Conservation (phyloP, 2,797 vertebrate genomes). For the Tadarida brasiliensis region DNA sequence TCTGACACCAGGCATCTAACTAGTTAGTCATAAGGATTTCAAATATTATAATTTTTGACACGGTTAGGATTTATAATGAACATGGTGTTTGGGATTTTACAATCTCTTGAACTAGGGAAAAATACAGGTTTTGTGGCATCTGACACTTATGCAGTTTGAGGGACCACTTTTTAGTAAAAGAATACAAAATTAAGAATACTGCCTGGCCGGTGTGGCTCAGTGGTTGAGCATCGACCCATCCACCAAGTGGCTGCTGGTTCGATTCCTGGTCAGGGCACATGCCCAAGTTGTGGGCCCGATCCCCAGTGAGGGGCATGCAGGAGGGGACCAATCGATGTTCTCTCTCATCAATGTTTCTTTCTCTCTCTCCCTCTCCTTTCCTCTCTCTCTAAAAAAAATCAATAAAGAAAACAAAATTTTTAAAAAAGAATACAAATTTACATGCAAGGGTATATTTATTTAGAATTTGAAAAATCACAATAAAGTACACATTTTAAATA, state of each 20-base stretch:
- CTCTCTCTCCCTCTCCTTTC: too few relatives aligned
- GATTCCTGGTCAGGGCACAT: too few relatives aligned
- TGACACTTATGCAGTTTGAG: not conserved
- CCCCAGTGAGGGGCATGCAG: too few relatives aligned
- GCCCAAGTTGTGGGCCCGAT: too few relatives aligned
- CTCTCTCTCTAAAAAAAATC: too few relatives aligned
- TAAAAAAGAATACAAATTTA: constrained; percentile 8
- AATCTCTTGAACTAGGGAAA: not conserved
- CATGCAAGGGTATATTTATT: not conserved
- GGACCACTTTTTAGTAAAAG: not conserved
- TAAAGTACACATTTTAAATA: constrained; percentile 4
- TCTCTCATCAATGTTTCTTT: too few relatives aligned
- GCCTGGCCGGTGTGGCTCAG: too few relatives aligned
- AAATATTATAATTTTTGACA: constrained; percentile 37
- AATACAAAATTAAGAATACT: constrained; percentile 50
- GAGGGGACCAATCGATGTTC: too few relatives aligned
- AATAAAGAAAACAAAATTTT: too few relatives aligned
- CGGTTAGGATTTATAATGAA: not conserved
- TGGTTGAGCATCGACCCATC: too few relatives aligned
- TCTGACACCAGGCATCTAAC: not conserved
- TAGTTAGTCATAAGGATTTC: not conserved
- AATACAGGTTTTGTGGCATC: not conserved
- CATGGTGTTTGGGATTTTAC: not conserved
- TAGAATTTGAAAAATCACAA: constrained; percentile 18
- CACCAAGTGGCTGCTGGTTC: too few relatives aligned